phyloP scores from a whole-genome alignment of 2,888 invertebrate genomes.

The Hydrotaea cyrtoneurina region DNA sequence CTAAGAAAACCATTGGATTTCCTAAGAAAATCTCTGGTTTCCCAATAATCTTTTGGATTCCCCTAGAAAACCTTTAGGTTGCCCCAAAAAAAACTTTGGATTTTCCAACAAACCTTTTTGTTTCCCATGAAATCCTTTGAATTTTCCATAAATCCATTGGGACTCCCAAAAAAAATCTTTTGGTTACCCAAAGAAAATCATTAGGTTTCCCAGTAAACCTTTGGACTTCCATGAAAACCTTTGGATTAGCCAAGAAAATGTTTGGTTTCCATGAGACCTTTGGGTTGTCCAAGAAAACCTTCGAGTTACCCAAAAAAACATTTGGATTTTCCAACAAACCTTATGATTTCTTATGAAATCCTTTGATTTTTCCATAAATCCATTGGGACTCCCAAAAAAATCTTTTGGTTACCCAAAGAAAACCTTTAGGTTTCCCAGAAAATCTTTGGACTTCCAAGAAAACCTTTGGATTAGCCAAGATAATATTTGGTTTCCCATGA shows the following conservation, averaged over 20 bases:
- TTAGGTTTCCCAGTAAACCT: background rate
- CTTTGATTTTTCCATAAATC: background rate
- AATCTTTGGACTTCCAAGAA: background rate
- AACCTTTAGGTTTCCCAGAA: background rate
- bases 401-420: background rate
- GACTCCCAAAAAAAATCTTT: background rate
- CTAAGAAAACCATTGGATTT: too few species aligned
- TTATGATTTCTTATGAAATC: background rate
- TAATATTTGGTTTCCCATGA: background rate
- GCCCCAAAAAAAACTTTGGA: background rate
- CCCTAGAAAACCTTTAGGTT: too few species aligned
- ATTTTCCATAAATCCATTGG: too few species aligned
- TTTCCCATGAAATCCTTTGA: background rate
- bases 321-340: too few species aligned
- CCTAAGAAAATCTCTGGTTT: too few species aligned
- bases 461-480: background rate
- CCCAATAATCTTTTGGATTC: too few species aligned
- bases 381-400: background rate
- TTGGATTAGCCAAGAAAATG: background rate
- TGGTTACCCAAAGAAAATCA: background rate
- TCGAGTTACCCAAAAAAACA: background rate
- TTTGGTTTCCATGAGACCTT: background rate
- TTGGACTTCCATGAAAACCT: background rate
- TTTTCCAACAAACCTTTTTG: background rate
- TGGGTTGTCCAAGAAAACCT: background rate